Evolutionary conservation across 2,888 invertebrate genomes (phyloP), one percentile per base, ranked within the genome.

Genomic region (Parnassius mnemosyne): DNA sequence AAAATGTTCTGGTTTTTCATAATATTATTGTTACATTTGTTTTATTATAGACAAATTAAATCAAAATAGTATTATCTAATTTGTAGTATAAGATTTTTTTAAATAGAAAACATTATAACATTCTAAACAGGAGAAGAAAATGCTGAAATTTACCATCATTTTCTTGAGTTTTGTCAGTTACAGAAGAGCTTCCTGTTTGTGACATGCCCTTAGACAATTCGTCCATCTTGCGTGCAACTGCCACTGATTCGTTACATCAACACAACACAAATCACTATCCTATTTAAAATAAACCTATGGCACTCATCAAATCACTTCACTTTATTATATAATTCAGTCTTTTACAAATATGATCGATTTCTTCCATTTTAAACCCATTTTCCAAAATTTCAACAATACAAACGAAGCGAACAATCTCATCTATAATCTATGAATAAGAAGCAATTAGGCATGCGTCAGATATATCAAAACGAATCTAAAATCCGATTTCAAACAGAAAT

Each of bases 181-280:
- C 77, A 82, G 83, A 82, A 81, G 85, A 81, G 88, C 87, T 91
- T 90, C 90, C 90, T 89, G 90, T 89, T 90, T 87, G 89, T 91
- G 90, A 89, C 89, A 90, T 90, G 86, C 89, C 89, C 89, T 84
- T 89, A 89, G 85, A 90, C 90, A 89, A 87, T 91, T 91, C 90
- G 90, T 91, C 90, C 90, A 91, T 91, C 89, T 91, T 91, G 90
- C 88, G 81, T 58, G 62, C 62, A 58, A 63, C 62, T 84, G 84
- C 86, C 88, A 89, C 86, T 83, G 81, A 84, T 86, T 87, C 84
- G 88, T 88, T 89, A 89, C 84, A 90, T 89, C 87, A 89, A 87
- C 85, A 79, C 83, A 86, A 71, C 69, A 72, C 68, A 67, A 83
- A 79, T 80, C 81, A 85, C 83, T 79, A 83, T 84, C 83, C 83